These are phyloP conservation scores for Sarcophaga rosellei DNA, from an alignment of 2,888 invertebrate species.

Conservation along the genomic window DNA sequence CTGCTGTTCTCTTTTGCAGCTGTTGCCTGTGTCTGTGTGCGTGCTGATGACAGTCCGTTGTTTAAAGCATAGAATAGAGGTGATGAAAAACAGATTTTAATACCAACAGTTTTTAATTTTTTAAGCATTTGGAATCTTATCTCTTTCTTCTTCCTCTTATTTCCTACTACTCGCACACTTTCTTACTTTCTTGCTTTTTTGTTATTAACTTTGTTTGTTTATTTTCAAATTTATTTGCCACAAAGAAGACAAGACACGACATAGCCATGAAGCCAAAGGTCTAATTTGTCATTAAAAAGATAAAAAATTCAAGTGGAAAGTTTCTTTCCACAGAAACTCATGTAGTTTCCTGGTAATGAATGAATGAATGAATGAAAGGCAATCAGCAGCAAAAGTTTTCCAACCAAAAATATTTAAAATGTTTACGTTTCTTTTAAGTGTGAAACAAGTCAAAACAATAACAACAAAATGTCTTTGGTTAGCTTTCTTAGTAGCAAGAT, in stretches of 20 bases:
- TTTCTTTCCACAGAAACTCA: background rate
- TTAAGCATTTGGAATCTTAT: conserved; percentile 27
- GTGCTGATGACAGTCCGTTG: background rate
- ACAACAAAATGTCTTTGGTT: no score
- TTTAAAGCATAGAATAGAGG: conserved; percentile 1
- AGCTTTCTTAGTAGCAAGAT: no score
- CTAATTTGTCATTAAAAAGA: conserved; percentile 1
- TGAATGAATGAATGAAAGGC: no score
- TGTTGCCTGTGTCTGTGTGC: background rate
- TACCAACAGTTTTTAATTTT: conserved; percentile 41
- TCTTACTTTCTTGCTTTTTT: background rate
- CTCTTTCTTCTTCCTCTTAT: background rate
- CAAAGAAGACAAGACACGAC: background rate
- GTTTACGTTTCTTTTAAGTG: no score
- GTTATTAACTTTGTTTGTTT: background rate
- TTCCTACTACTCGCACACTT: background rate
- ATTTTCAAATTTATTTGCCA: background rate
- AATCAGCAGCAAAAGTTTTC: no score
- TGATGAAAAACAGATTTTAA: conserved; percentile 50
- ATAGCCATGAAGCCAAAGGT: background rate
- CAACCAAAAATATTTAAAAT: no score
- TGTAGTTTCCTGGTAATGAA: background rate
- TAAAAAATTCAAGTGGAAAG: background rate
- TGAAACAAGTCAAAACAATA: no score
- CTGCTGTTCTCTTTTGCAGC: background rate